Evolutionary conservation across 2,888 invertebrate species (phyloP), one percentile per base, ranked within the genome.

Genomic region (Volucella zonaria): DNA sequence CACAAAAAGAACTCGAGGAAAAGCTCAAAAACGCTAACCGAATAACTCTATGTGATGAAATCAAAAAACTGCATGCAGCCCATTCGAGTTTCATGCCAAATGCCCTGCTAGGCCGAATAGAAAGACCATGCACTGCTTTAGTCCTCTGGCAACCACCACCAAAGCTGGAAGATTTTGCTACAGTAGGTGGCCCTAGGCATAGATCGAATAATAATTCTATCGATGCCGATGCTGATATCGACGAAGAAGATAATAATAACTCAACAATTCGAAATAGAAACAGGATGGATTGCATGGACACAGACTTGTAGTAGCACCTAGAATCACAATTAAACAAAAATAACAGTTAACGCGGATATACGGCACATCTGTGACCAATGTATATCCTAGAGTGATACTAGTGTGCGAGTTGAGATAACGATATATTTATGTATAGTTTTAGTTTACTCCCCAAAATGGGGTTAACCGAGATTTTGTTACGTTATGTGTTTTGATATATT

Each of bases 141-240:
- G 96, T 97, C 1, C 93, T 96, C 10, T 97, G 96, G 96, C 95
- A 95, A 89, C 96, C 96, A 0, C 94, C 95, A 73, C 93, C 94
- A 38, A 93, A 93, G 87, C 92, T 93, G 4, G 83, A 87, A 59
- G 75, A 88, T 43, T 75, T 89, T 1, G 14, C 76, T 8, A 43
- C 76, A 31, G 6, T 6, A 14, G 61, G 67, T 0, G 56, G 8
- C 10, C 1, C 23, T 3, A 43, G 10, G 8, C 3, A 15, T 1
- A 45, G n/a, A 12, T 31, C 51, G 3, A 67, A 40, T 9, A 68
- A 56, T 8, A 67, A 71, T 23, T 54, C 56, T n/a, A 76, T 73
- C 43, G 85, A 83, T 12, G 58, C 64, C n/a, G 74, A 74, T 8
- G 18, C 15, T 9, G 31, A 31, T 31, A 14, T 8, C 23, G 52